Percentiles rank a stretch among this genome's conserved stretches.
phyloP scores from a whole-genome alignment of 2,888 invertebrate species.

The Phymatocera aterrima region DNA sequence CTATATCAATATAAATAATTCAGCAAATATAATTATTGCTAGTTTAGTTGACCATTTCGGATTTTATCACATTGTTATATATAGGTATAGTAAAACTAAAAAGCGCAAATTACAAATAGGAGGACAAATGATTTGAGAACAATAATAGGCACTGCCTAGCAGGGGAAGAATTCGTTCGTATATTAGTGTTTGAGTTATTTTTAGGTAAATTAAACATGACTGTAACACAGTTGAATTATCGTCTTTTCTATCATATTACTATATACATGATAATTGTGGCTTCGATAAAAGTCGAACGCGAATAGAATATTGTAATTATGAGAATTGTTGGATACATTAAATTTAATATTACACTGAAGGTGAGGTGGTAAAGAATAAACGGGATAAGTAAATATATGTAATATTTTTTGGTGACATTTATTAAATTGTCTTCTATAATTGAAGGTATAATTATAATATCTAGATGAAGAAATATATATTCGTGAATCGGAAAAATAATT shows the following conservation, averaged over 20 bases:
- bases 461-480: too few relatives aligned
- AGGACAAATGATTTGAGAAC: too few relatives aligned
- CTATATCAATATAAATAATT: neutral
- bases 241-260: neutral
- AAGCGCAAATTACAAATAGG: too few relatives aligned
- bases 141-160: too few relatives aligned
- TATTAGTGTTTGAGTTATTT: neutral
- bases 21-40: neutral
- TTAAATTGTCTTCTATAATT: neutral
- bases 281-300: neutral
- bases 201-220: neutral
- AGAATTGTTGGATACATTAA: too few relatives aligned
- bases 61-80: too few relatives aligned
- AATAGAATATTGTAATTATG: neutral
- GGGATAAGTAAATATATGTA: neutral
- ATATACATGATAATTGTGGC: neutral
- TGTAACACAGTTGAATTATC: too few relatives aligned
- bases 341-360: conserved; percentile 1
- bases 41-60: too few relatives aligned
- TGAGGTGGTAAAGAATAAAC: conserved; percentile 14
- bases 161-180: too few relatives aligned
- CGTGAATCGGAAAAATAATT: neutral
- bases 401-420: neutral
- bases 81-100: too few relatives aligned
- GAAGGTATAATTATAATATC: neutral